phyloP scores from a whole-genome alignment of 2,797 vertebrate species.

The Microtus californicus region DNA sequence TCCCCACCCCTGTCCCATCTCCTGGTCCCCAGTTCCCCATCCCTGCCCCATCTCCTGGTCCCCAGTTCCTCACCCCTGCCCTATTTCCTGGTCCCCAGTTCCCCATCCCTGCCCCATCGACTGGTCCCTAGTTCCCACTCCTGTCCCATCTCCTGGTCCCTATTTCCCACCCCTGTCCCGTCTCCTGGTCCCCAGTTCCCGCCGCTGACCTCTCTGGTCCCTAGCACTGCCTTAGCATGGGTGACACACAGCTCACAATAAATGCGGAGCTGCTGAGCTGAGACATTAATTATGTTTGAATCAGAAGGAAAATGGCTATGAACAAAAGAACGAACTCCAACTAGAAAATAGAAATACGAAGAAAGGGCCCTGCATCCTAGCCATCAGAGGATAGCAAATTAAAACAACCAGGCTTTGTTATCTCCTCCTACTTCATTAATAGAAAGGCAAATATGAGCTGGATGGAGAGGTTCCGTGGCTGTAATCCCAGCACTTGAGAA shows the following conservation, averaged over 20 bases:
- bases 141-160: no score
- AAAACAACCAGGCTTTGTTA: neutral
- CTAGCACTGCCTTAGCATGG: neutral
- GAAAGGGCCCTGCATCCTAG: neutral
- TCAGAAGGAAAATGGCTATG: neutral
- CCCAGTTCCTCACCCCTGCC: no score
- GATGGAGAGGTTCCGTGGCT: neutral
- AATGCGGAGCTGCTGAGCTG: neutral
- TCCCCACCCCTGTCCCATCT: no score
- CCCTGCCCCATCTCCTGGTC: no score
- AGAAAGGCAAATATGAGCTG: neutral
- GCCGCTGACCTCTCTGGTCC: rapidly evolving
- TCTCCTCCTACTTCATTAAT: neutral
- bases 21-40: neutral
- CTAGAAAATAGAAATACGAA: neutral
- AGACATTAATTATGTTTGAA: neutral
- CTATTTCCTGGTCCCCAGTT: neutral
- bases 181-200: neutral
- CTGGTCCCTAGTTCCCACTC: rapidly evolving
- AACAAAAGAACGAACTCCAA: neutral
- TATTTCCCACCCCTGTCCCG: no score
- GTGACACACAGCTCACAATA: neutral
- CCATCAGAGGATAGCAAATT: neutral
- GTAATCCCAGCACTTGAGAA: neutral
- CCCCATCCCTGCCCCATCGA: no score